These are phyloP conservation scores for Patiria pectinifera DNA, from an alignment of 53 echinoderm and acorn worm species.

Conservation along the genomic window DNA sequence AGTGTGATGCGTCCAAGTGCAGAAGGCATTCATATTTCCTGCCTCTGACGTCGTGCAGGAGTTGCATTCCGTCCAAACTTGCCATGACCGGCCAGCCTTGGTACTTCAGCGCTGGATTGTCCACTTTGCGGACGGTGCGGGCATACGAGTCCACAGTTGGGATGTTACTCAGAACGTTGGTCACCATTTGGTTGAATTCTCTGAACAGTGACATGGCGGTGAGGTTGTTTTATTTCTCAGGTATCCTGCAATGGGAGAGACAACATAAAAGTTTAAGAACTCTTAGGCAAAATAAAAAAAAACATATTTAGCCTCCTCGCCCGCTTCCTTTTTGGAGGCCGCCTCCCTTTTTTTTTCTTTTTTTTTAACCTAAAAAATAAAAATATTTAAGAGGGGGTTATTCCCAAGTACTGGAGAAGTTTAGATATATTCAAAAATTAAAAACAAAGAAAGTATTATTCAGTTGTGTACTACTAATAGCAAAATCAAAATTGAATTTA, in stretches of 20 bases:
- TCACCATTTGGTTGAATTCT: constrained; percentile 67
- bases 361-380: too few species aligned
- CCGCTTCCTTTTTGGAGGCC: too few species aligned
- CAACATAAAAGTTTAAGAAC: not conserved
- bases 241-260: not conserved
- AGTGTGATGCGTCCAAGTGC: constrained; percentile 37
- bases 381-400: too few species aligned
- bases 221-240: not conserved
- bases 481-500: too few species aligned
- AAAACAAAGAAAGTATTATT: too few species aligned
- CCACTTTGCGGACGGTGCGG: constrained; percentile 73
- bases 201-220: constrained; percentile 2
- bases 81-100: constrained; percentile 65
- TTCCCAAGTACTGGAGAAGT: too few species aligned
- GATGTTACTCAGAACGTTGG: constrained; percentile 79
- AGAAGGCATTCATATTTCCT: constrained; percentile 85
- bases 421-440: too few species aligned
- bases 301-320: not conserved
- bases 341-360: too few species aligned
- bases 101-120: constrained; percentile 66
- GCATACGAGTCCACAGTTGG: constrained; percentile 54
- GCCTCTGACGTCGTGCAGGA: constrained; percentile 75
- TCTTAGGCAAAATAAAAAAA: not conserved
- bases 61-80: constrained; percentile 68
- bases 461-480: too few species aligned